Evolutionary conservation across 2,888 invertebrate genomes (phyloP), one percentile per base, ranked within the genome.

Genomic region (Pristionchus fissidentatus): DNA sequence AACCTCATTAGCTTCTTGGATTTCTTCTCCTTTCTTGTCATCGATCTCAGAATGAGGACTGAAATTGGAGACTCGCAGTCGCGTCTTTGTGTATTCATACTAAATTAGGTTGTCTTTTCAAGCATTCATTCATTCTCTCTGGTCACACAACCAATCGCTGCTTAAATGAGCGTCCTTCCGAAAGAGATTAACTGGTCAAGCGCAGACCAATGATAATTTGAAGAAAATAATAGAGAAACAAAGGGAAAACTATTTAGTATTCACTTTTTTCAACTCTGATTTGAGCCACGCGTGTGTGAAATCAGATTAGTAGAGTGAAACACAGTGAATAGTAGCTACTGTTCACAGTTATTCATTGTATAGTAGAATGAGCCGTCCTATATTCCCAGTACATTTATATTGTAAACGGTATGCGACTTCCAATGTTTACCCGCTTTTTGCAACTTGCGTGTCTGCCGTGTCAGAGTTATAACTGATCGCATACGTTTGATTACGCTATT

Each of bases 81-180:
- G 38, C 66, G 35, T 66, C 66, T 66, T 66, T 41, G 66, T 66
- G 66, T n/a, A 66, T 66, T 66, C 66, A 66, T 66, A 66, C 66
- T 66, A 66, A 41, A 66, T 66, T 66, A 66, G 66, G 66, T 66
- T 66, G 66, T 66, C 66, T 38, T 41, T 66, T 66, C 66, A 22
- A 38, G 38, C 38, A 38, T 60, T 3, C 29, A 60, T 66, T 66
- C 66, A 66, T 66, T 66, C 66, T 66, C 41, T 66, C 35, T 66
- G 57, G 29, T 57, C 57, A 8, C 10, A n/a, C 26, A 57, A 15
- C 1, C 19, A 3, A 52, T n/a, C 26, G 15, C 1, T 5, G 29
- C 3, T 22, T 22, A 57, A 57, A 29, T n/a, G 57, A 26, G n/a
- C n/a, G n/a, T n/a, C n/a, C n/a, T n/a, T n/a, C n/a, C n/a, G n/a